These are phyloP conservation scores for Dendrolimus houi DNA, from an alignment of 2,888 invertebrate species.

Conservation along the genomic window DNA sequence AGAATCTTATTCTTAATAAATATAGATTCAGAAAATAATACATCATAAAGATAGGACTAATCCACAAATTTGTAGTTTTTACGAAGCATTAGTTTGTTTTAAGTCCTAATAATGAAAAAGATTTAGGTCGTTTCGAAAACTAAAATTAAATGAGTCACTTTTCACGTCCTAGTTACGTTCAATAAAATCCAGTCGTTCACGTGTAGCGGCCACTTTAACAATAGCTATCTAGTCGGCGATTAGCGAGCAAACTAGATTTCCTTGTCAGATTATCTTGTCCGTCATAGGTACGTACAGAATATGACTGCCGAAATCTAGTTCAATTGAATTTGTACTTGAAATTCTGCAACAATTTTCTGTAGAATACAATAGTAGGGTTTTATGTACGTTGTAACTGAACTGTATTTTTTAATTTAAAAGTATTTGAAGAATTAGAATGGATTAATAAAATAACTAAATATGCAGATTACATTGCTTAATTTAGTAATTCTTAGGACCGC, in stretches of 20 bases:
- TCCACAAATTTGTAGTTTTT: not conserved
- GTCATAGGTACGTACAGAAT: slow-evolving; percentile 43
- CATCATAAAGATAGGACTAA: not conserved
- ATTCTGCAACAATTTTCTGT: not conserved
- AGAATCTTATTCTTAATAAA: not conserved
- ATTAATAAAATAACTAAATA: too few relatives aligned
- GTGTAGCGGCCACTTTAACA: slow-evolving; percentile 29
- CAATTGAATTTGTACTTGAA: slow-evolving; percentile 17
- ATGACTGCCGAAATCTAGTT: slow-evolving; percentile 34
- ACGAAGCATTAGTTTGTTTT: not conserved
- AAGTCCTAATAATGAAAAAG: not conserved
- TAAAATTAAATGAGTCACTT: not conserved
- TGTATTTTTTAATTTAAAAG: too few relatives aligned
- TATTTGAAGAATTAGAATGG: too few relatives aligned
- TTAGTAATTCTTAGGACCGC: too few relatives aligned
- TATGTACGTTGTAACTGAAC: not conserved
- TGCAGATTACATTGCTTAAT: too few relatives aligned
- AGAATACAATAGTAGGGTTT: not conserved
- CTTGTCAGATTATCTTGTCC: slow-evolving; percentile 52
- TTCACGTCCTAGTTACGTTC: slow-evolving; percentile 14
- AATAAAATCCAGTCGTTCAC: slow-evolving; percentile 23
- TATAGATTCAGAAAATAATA: not conserved
- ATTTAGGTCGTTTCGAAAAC: not conserved
- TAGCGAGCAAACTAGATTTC: slow-evolving; percentile 60
- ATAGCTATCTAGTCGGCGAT: slow-evolving; percentile 43